These are phyloP conservation scores for Esperia sulphurella DNA, from an alignment of 2,888 invertebrate genomes.

Conservation along the genomic window DNA sequence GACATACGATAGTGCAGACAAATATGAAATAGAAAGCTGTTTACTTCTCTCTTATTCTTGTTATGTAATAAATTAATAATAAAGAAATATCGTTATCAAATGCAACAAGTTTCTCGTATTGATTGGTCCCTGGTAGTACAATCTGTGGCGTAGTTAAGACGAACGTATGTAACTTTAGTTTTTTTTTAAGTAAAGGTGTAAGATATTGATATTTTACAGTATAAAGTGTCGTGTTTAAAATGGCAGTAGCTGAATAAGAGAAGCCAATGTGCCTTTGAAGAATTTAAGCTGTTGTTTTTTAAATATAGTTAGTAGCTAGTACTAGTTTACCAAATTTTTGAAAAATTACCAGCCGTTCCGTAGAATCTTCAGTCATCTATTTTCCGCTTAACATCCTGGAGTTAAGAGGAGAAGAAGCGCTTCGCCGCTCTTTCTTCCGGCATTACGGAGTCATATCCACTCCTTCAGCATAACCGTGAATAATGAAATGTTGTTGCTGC, in stretches of 20 bases:
- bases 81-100: not conserved
- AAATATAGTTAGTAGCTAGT: no score
- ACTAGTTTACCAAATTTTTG: no score
- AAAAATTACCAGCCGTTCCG: no score
- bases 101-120: no score
- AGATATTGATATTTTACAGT: constrained; percentile 29
- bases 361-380: no score
- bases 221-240: constrained; percentile 28
- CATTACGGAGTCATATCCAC: no score
- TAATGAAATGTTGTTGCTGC: constrained; percentile 25
- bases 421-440: no score
- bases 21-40: constrained; percentile 4
- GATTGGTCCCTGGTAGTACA: constrained; percentile 6
- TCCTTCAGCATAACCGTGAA: not conserved
- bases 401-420: no score
- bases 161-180: constrained; percentile 7
- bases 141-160: constrained; percentile 6
- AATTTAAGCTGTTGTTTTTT: no score
- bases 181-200: not conserved
- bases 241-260: no score
- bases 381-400: no score
- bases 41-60: not conserved
- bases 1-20: not conserved
- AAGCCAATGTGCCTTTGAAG: no score
- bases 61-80: not conserved